Conservation (phyloP, 2,888 invertebrate genomes). For the Ormyrus pomaceus region DNA sequence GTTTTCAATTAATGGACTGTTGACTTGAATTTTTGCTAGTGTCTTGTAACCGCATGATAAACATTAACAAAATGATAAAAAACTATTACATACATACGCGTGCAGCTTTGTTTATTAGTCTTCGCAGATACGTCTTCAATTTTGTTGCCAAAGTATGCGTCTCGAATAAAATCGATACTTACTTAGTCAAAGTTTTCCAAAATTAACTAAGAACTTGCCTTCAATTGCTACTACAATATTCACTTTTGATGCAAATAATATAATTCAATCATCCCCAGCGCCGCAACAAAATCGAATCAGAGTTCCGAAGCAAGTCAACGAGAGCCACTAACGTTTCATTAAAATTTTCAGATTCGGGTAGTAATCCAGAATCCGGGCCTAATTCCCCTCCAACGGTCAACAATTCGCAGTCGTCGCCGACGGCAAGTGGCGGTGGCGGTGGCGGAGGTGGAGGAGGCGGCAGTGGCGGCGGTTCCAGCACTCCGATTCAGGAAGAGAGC, state of each 20-base stretch:
- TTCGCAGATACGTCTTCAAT: constrained; percentile 26
- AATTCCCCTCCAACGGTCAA: constrained; percentile 84
- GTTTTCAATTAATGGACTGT: constrained; percentile 70
- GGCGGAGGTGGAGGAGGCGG: too few species aligned
- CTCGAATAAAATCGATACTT: background rate
- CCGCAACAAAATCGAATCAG: too few species aligned
- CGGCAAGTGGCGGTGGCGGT: constrained; percentile 76
- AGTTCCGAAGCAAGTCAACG: too few species aligned
- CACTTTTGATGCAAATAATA: too few species aligned
- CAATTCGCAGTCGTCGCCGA: constrained; percentile 79
- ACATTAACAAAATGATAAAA: constrained; percentile 59
- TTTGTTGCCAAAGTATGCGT: background rate
- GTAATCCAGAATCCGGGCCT: constrained; percentile 85
- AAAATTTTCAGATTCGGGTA: constrained; percentile 77
- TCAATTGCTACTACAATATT: too few species aligned
- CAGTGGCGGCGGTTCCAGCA: constrained; percentile 77
- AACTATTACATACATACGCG: constrained; percentile 33
- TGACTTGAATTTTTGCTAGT: constrained; percentile 71
- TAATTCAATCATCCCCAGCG: too few species aligned
- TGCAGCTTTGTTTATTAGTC: constrained; percentile 57
- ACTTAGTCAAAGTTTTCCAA: too few species aligned
- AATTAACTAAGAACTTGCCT: too few species aligned
- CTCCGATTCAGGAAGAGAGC: constrained; percentile 90
- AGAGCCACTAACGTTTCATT: too few species aligned
- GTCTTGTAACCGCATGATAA: constrained; percentile 72